Base-by-base conservation (phyloP, 2,888 invertebrate species). In the Scaptomyza parva region DNA sequence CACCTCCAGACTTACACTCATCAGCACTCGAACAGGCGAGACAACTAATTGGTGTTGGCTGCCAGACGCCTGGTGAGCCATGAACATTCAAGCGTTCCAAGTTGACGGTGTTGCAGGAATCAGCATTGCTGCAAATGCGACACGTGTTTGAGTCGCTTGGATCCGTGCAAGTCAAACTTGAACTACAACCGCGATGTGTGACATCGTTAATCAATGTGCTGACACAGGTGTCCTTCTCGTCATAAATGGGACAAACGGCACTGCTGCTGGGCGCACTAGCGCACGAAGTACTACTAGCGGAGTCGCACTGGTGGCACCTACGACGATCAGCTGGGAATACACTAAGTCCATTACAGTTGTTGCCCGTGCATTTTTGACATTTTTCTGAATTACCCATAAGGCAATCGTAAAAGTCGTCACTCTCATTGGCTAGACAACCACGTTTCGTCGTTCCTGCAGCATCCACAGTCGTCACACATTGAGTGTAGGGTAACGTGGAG, bases 41-140 rank as follows among this genome's bases (percentile, higher is more conserved):
- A 12, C 91, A 91, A 26, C 63, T 76, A 11, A 91, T 75, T 4
- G 91, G 91, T 0, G 80, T 47, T 20, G 73, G 61, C 39, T 91
- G 91, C 91, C 91, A 91, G 3, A 28, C 63, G 2, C 91, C 91
- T 0, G 91, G 90, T 2, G 64, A 30, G 0, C 90, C 91, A 45
- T 90, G 78, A 3, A 60, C 66, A 39, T 65, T 52, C 0, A 79
- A 14, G 5, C 58, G 63, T 17, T 82, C 78, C 30, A 91, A 53
- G 33, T 90, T 74, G 4, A 88, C 50, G 0, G 72, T 86, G 61
- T 91, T 91, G 67, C 91, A 91, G 14, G 53, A 61, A 9, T 87
- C 28, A 0, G 1, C 12, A 9, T 33, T 53, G 37, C 43, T 63
- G 66, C 91, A 91, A 2, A 75, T 33, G 17, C 89, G 87, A 20